These are phyloP conservation scores for Prionace glauca DNA, from an alignment of 2,797 vertebrate species.

Conservation along the genomic window DNA sequence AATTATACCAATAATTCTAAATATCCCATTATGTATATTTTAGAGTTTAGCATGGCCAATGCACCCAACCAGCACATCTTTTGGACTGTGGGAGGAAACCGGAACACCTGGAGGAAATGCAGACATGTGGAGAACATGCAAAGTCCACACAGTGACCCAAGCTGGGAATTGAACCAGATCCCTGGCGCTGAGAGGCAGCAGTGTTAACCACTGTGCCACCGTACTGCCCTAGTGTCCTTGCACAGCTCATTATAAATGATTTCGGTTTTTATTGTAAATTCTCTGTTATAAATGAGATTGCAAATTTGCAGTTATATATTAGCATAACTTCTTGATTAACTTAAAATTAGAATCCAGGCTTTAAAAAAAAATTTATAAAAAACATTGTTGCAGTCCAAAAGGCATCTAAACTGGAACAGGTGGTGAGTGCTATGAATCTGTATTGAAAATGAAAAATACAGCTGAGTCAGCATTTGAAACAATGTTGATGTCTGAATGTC, in stretches of 20 bases:
- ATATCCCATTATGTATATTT: neutral
- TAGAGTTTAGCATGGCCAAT: too few relatives aligned
- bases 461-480: neutral
- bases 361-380: neutral
- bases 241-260: neutral
- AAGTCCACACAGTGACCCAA: too few relatives aligned
- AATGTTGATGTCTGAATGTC: neutral
- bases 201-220: too few relatives aligned
- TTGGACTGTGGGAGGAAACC: too few relatives aligned
- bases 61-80: too few relatives aligned
- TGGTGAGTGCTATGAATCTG: neutral
- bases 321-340: neutral
- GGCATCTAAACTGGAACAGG: neutral
- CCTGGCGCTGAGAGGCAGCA: too few relatives aligned
- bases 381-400: neutral
- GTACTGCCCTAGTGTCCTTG: neutral
- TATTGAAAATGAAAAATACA: neutral
- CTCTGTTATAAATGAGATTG: neutral
- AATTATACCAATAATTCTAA: neutral
- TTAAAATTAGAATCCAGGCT: neutral
- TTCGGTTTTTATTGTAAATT: neutral
- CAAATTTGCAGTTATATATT: neutral
- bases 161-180: too few relatives aligned
- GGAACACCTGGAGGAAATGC: too few relatives aligned
- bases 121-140: too few relatives aligned